Evolutionary conservation across 2,113 vertebrate genomes (phyloP), one percentile per base, ranked within the genome.

Genomic region (Sebastes fasciatus): DNA sequence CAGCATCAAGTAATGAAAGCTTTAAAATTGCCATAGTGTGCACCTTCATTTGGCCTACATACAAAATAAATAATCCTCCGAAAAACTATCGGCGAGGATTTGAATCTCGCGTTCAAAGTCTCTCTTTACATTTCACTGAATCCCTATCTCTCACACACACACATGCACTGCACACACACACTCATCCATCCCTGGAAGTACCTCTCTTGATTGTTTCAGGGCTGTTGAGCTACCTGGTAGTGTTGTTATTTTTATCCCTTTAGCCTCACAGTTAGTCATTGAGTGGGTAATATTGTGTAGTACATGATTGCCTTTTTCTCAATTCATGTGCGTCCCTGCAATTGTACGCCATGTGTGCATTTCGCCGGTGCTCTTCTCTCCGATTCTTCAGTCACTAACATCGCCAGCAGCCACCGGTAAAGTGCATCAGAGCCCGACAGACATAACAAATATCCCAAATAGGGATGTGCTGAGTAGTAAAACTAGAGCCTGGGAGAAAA

Each of bases 171-270:
- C 40, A 72, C 63, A 67, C 71, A 58, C 61, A 64, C 52, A 72
- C 57, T 66, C 64, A 67, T 48, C 45, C 52, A 49, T 26, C 40
- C 45, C 68, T 72, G 58, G 52, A 77, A 80, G 74, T 21, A 17
- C 5, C 73, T 68, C 79, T 77, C 45, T 17, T 55, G 83, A 87
- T 85, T 79, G 71, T 80, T 77, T 69, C 13, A 67, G 45, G 64
- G 42, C 19, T 78, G 73, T 34, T 82, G 79, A 84, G 60, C 55
- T 65, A 57, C 70, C 55, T 66, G 82, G 6, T 67, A 67, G 48
- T 70, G 54, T 26, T 68, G 58, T 80, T 85, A 79, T 86, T 86
- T 84, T 43, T 67, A 74, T 62, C 70, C 77, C 54, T 51, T 70
- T 46, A 57, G 71, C 62, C 74, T n/a, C 49, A 14, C 34, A 63